Percentiles rank a stretch among this genome's conserved stretches.
Conservation (phyloP, 2,797 vertebrate species). For the Caiman crocodilus region DNA sequence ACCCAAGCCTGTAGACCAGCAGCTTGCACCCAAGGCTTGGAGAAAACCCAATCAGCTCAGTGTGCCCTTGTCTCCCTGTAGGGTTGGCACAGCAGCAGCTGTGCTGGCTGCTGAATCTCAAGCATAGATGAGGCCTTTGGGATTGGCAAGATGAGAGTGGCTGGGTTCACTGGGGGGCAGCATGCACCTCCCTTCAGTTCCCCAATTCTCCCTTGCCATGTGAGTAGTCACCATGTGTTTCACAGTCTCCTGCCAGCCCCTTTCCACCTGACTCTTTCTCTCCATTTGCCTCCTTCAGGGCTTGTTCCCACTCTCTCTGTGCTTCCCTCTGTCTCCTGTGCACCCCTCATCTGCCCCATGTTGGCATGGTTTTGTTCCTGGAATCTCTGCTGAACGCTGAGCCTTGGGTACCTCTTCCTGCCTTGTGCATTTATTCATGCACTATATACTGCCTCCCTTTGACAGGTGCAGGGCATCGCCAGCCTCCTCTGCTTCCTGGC, state of each 20-base stretch:
- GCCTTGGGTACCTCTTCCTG: background rate
- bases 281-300: too few species aligned
- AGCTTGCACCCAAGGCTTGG: background rate
- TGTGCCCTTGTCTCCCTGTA: background rate
- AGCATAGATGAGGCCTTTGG: background rate
- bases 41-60: background rate
- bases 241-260: background rate
- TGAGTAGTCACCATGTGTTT: background rate
- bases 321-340: background rate
- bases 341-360: background rate
- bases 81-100: background rate
- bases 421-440: background rate
- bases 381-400: background rate
- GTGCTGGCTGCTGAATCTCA: background rate
- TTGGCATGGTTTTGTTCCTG: background rate
- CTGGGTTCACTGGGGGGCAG: background rate
- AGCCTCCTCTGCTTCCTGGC: background rate
- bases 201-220: accelerated
- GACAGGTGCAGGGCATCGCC: background rate
- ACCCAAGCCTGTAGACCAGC: background rate
- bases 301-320: accelerated
- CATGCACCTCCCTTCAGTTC: accelerated
- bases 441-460: background rate
- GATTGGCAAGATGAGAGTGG: background rate
- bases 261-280: background rate